Evolutionary conservation across 1,140 invertebrate genomes (phyloP).

Genomic region (Samia ricini): DNA sequence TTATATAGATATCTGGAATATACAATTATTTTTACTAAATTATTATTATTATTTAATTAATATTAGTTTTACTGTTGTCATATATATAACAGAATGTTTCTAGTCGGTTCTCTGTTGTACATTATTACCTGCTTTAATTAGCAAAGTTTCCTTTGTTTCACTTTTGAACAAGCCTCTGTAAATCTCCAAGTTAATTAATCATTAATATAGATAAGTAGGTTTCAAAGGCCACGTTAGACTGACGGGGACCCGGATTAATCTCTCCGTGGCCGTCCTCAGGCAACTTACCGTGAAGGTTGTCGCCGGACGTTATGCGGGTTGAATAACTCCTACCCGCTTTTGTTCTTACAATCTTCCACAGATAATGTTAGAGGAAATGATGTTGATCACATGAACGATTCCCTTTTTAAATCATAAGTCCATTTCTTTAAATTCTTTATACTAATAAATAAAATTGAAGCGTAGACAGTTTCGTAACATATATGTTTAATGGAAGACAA

Average conservation of each 20-base stretch:
- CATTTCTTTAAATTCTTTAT: too few relatives aligned
- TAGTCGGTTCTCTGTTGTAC: background rate
- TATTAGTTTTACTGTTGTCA: too few relatives aligned
- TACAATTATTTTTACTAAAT: too few relatives aligned
- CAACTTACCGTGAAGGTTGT: slow-evolving; percentile 16
- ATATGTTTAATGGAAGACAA: too few relatives aligned
- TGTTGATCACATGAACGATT: background rate
- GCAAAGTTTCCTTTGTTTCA: background rate
- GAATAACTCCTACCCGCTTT: slow-evolving; percentile 21
- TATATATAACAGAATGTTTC: background rate
- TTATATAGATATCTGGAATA: too few relatives aligned
- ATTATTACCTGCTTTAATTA: background rate
- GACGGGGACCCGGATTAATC: slow-evolving; percentile 2
- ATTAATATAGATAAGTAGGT: slow-evolving; percentile 15
- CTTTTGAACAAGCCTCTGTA: slow-evolving; percentile 4
- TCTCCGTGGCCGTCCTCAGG: slow-evolving; percentile 3
- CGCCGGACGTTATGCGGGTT: slow-evolving; percentile 14
- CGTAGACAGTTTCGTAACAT: too few relatives aligned
- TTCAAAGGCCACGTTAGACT: slow-evolving; percentile 5
- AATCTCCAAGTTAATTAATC: slow-evolving; percentile 14
- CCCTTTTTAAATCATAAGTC: background rate
- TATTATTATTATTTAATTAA: too few relatives aligned
- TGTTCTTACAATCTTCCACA: background rate
- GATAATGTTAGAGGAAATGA: background rate
- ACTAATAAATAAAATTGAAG: too few relatives aligned